Percentiles rank a stretch among this genome's conserved stretches.
Evolutionary conservation across 2,888 invertebrate genomes (phyloP).

Genomic region (Dryococelus australis): DNA sequence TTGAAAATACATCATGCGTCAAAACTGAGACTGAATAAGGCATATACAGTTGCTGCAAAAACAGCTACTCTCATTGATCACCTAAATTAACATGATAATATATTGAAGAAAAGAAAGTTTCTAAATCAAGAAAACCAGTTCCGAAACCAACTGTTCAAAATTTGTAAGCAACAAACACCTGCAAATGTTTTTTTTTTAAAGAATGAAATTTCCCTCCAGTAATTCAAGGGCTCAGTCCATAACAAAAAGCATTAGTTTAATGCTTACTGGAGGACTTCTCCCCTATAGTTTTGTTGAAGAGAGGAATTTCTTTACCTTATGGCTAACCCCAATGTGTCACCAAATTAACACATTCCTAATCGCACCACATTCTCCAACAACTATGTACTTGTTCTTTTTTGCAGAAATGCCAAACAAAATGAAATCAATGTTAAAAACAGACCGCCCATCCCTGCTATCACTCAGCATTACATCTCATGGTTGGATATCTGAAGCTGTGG

Average conservation of each 20-base stretch:
- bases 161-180: neutral
- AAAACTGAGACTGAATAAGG: too few relatives aligned
- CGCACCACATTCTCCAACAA: slow-evolving; percentile 12
- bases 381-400: neutral
- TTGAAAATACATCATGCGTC: too few relatives aligned
- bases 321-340: neutral
- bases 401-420: neutral
- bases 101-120: neutral
- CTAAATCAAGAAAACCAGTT: neutral
- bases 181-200: neutral
- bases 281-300: slow-evolving; percentile 23
- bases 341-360: slow-evolving; percentile 1
- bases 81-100: neutral
- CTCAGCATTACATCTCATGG: slow-evolving; percentile 23
- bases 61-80: neutral
- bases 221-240: neutral
- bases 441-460: neutral
- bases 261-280: slow-evolving; percentile 10
- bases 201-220: neutral
- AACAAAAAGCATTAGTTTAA: slow-evolving; percentile 12
- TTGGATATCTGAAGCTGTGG: slow-evolving; percentile 22
- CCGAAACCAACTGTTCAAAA: neutral
- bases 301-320: neutral
- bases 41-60: slow-evolving; percentile 20
- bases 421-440: neutral